Percentiles rank a stretch among this genome's conserved stretches.
Evolutionary conservation across 2,113 vertebrate genomes (phyloP).

Genomic region (human): GRCh38 chr15:70556001-70556500

Average conservation of each 20-base stretch:
- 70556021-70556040: background rate
- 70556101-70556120: background rate
- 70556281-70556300: conserved; percentile 38
- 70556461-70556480: conserved; percentile 44
- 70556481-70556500: conserved; percentile 29
- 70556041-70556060: background rate
- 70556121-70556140: background rate
- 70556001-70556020: background rate
- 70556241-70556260: background rate
- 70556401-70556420: conserved; percentile 75
- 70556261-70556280: background rate
- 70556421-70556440: conserved; percentile 67
- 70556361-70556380: conserved; percentile 77
- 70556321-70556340: conserved; percentile 56
- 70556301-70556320: conserved; percentile 45
- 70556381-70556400: conserved; percentile 79
- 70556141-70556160: background rate
- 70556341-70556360: conserved; percentile 77
- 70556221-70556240: background rate
- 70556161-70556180: background rate
- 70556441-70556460: conserved; percentile 65
- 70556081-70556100: background rate
- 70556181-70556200: background rate
- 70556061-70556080: background rate
- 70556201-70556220: background rate